Percentiles rank a stretch among this genome's conserved stretches.
phyloP scores from a whole-genome alignment of 2,888 invertebrate genomes.

The Mythimna ferrago region DNA sequence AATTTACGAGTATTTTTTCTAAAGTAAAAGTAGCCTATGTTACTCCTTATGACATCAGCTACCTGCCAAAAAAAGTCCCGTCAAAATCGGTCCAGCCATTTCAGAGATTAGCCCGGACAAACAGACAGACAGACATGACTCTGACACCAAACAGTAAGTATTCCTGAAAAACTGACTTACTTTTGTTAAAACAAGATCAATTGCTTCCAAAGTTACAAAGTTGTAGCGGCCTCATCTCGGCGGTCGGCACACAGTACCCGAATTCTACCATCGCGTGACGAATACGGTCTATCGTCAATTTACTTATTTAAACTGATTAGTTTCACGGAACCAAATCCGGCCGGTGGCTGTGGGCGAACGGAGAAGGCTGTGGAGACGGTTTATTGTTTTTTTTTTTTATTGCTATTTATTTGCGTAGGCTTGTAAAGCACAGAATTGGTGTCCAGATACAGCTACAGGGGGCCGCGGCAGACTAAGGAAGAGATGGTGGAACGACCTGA shows the following conservation, averaged over 20 bases:
- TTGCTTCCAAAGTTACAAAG: not conserved
- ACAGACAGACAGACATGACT: no score
- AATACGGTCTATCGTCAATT: conserved; percentile 78
- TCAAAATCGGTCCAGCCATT: no score
- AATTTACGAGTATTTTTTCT: no score
- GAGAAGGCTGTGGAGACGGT: conserved; percentile 32
- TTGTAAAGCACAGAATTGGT: no score
- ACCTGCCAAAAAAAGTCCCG: no score
- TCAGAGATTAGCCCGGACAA: no score
- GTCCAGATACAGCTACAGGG: no score
- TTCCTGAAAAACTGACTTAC: not conserved
- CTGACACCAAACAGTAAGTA: no score
- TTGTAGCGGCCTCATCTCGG: conserved; percentile 5
- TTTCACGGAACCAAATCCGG: conserved; percentile 89
- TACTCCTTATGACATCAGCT: no score
- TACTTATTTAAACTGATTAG: conserved; percentile 89
- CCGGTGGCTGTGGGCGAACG: conserved; percentile 80
- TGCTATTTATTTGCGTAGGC: not conserved
- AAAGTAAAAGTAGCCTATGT: no score
- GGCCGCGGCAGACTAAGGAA: no score
- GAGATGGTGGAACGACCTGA: no score
- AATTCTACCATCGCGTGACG: conserved; percentile 79
- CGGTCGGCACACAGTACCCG: conserved; percentile 38
- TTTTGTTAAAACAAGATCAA: not conserved
- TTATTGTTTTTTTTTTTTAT: not conserved